Conservation (phyloP, 2,113 vertebrate genomes). For the Sorex fumeus region DNA sequence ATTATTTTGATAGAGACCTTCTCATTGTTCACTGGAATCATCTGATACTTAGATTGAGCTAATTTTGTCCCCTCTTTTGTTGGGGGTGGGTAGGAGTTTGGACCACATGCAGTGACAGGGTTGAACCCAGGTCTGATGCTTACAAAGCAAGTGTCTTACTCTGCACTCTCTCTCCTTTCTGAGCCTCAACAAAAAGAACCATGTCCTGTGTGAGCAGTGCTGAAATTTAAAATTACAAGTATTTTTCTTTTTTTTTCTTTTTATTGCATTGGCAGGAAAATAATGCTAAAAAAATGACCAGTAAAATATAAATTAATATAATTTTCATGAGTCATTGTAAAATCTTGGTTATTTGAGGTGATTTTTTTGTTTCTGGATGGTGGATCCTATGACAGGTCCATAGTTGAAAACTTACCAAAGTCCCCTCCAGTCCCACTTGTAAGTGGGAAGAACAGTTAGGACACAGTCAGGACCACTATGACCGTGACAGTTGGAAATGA, state of each 20-base stretch:
- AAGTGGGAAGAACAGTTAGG: no score
- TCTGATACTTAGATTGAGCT: background rate
- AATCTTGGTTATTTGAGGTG: background rate
- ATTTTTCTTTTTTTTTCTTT: background rate
- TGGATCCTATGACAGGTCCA: no score
- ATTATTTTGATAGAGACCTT: background rate
- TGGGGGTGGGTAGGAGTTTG: no score
- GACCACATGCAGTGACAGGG: no score
- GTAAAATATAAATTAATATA: no score
- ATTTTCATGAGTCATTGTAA: background rate
- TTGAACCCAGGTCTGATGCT: no score
- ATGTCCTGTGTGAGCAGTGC: background rate
- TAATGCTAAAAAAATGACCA: conserved; percentile 19
- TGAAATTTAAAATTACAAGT: background rate
- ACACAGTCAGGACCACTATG: no score
- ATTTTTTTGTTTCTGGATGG: background rate
- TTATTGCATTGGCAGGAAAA: conserved; percentile 6
- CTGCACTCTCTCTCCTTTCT: no score
- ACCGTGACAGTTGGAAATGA: no score
- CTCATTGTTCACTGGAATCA: background rate
- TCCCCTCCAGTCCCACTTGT: no score
- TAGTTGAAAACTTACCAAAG: no score
- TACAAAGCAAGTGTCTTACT: background rate
- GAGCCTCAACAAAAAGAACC: background rate
- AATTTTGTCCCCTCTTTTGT: no score